Percentiles rank a stretch among this genome's conserved stretches.
phyloP scores from a whole-genome alignment of 2,888 invertebrate species.

The Andrena bucephala region DNA sequence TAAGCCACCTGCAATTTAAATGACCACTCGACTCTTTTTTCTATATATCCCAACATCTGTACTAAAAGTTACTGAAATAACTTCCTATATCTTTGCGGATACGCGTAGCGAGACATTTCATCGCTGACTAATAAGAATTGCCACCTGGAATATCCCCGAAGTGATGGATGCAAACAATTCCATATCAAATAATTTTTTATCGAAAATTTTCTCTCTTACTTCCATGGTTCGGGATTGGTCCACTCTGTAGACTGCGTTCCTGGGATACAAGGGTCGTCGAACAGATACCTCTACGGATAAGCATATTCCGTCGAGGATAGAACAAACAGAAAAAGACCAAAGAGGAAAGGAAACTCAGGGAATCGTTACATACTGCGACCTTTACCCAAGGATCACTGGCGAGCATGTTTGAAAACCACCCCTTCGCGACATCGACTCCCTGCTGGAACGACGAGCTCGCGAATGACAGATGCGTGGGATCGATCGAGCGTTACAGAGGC shows the following conservation, averaged over 20 bases:
- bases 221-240: too few species aligned
- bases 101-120: too few species aligned
- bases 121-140: too few species aligned
- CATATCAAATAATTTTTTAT: too few species aligned
- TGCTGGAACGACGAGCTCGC: not conserved
- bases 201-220: too few species aligned
- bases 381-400: not conserved
- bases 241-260: not conserved
- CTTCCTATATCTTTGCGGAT: too few species aligned
- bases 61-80: too few species aligned
- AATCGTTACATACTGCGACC: conserved; percentile 4
- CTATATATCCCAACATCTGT: too few species aligned
- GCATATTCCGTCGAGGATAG: not conserved
- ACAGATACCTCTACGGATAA: not conserved
- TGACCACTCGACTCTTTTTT: too few species aligned
- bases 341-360: not conserved
- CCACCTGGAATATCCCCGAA: too few species aligned
- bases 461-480: conserved; percentile 23
- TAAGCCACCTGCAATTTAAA: too few species aligned
- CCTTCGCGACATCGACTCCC: conserved; percentile 7
- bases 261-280: not conserved
- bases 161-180: too few species aligned
- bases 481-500: conserved; percentile 9
- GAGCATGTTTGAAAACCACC: not conserved
- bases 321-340: not conserved